Evolutionary conservation across 2,113 vertebrate species (phyloP), one percentile per base, ranked within the genome.

Genomic region (Galbula dea): DNA sequence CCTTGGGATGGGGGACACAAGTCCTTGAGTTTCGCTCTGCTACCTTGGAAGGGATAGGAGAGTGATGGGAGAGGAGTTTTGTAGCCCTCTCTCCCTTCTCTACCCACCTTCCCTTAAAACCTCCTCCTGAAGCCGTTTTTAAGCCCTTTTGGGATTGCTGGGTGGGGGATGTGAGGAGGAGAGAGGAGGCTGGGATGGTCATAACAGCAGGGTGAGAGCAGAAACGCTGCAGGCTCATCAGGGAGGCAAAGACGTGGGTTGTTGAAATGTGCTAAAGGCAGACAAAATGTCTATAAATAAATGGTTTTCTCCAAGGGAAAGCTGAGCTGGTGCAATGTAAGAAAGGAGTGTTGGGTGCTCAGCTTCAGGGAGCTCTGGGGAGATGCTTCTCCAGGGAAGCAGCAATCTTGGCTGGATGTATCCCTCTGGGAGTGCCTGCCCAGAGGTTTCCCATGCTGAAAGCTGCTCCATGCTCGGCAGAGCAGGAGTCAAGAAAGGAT

Each of bases 171-270:
- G n/a, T 0, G 0, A 62, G 65, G 71, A 81, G 59, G 68, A 81
- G 55, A 83, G 34, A 57, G 68, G 67, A 82, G 78, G 71, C 79
- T 72, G 84, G 41, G 73, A 24, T 72, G 93, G 84, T 89, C 55
- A 2, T 72, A 86, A 69, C 89, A 68, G 82, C 78, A 91, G 84
- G 58, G 66, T 37, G 87, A 94, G 91, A 95, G 87, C 74, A 87
- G 87, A 87, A 87, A 73, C 2, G 12, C 78, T 85, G 89, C 4
- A 9, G 94, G 75, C 0, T 90, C n/a, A 14, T 94, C 58, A 49
- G 84, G 57, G 91, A 95, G 82, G 93, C 91, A 94, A 95, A 95
- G 89, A 67, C n/a, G 66, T 91, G 91, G 93, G 94, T 78, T 95
- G 89, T 65, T 3, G 18, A 87, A 92, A 95, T 89, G 94, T 94